Conservation (phyloP, 2,888 invertebrate genomes). For the Acrobasis repandana region DNA sequence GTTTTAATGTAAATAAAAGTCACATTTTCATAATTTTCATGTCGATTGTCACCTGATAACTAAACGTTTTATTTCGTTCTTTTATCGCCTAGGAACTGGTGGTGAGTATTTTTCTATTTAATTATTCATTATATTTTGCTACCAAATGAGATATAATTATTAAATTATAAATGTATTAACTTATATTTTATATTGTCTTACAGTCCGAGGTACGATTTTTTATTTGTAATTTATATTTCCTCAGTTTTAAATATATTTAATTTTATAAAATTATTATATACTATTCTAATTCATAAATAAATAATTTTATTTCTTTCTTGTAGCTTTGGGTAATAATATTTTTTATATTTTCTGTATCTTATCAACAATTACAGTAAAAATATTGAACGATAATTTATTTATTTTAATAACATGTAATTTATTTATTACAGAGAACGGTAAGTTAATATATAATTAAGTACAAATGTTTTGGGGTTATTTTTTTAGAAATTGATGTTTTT, state of each 20-base stretch:
- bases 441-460: neutral
- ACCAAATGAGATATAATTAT: too few relatives aligned
- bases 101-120: neutral
- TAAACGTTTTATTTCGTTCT: neutral
- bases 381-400: neutral
- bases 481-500: too few relatives aligned
- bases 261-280: neutral
- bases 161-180: neutral
- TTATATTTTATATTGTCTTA: neutral
- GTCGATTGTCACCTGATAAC: neutral
- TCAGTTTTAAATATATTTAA: neutral
- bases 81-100: neutral
- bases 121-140: neutral
- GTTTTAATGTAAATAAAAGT: too few relatives aligned
- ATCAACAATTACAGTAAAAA: neutral
- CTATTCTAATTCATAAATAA: neutral
- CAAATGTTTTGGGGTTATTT: too few relatives aligned
- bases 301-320: neutral
- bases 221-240: neutral
- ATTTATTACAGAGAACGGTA: neutral
- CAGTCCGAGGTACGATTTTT: neutral
- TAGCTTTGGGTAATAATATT: neutral
- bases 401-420: neutral
- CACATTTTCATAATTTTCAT: neutral
- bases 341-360: neutral